Percentiles rank a stretch among this genome's conserved stretches.
These are phyloP conservation scores for Hyposoter didymator DNA, from an alignment of 2,888 invertebrate genomes.

Conservation along the genomic window DNA sequence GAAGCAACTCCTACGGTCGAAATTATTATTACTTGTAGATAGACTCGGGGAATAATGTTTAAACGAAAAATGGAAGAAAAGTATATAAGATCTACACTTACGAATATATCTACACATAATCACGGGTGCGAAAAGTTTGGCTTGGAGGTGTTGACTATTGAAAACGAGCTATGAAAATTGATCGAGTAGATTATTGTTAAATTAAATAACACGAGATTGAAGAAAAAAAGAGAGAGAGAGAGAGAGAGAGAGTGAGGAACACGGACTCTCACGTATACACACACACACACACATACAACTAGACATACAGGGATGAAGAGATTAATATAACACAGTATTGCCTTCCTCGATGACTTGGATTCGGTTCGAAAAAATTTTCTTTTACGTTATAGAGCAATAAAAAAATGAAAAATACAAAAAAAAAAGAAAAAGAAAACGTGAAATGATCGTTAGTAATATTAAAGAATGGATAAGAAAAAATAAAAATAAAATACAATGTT, in stretches of 20 bases:
- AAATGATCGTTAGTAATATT: background rate
- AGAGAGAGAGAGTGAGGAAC: slow-evolving; percentile 6
- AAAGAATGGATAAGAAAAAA: slow-evolving; percentile 24
- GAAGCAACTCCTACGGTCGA: slow-evolving; percentile 73
- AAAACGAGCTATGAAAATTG: slow-evolving; percentile 28
- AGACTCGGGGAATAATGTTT: slow-evolving; percentile 59
- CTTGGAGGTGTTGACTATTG: slow-evolving; percentile 28
- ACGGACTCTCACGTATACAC: background rate
- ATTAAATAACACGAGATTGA: background rate
- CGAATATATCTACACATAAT: slow-evolving; percentile 34
- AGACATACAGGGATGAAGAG: slow-evolving; percentile 35
- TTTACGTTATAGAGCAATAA: slow-evolving; percentile 83
- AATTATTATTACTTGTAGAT: slow-evolving; percentile 65
- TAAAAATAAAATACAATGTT: slow-evolving; percentile 56
- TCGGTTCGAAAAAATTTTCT: slow-evolving; percentile 75
- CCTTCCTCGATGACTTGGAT: slow-evolving; percentile 79
- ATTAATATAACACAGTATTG: slow-evolving; percentile 81
- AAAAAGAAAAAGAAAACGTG: background rate
- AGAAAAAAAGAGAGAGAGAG: slow-evolving; percentile 12
- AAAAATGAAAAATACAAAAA: slow-evolving; percentile 77
- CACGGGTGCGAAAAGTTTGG: slow-evolving; percentile 26
- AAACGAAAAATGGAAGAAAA: slow-evolving; percentile 42
- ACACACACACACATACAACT: background rate
- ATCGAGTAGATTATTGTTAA: slow-evolving; percentile 43
- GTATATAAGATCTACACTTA: slow-evolving; percentile 26